Percentiles rank a stretch among this genome's conserved stretches.
Conservation (phyloP, 2,888 invertebrate species). For the Meliscaeva auricollis region DNA sequence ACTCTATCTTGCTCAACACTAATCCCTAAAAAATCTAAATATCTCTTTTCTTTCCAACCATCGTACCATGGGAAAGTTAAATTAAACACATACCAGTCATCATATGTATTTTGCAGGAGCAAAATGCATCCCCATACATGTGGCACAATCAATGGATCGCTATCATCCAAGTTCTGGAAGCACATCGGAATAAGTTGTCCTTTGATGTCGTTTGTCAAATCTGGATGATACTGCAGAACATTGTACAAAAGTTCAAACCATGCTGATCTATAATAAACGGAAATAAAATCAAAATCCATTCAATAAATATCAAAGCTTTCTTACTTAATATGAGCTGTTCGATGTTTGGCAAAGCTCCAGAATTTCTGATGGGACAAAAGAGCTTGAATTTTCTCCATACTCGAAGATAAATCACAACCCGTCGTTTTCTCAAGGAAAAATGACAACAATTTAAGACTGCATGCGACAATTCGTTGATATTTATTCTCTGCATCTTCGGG, state of each 20-base stretch:
- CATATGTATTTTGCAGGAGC: constrained; percentile 86
- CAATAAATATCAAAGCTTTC: not conserved
- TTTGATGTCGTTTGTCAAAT: constrained; percentile 85
- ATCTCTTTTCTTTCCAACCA: no score
- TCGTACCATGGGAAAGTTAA: no score
- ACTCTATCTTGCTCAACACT: no score
- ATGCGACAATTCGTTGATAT: constrained; percentile 87
- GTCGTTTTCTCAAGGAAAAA: constrained; percentile 87
- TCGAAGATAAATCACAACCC: constrained; percentile 82
- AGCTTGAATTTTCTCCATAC: constrained; percentile 83
- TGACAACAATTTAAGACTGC: constrained; percentile 88
- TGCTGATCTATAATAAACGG: constrained; percentile 84
- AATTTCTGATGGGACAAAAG: constrained; percentile 87
- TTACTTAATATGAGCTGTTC: constrained; percentile 84
- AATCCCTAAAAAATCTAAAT: no score
- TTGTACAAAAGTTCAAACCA: constrained; percentile 89
- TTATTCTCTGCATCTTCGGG: constrained; percentile 89
- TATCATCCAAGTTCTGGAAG: constrained; percentile 88
- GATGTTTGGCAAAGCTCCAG: constrained; percentile 89
- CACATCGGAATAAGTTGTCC: constrained; percentile 86
- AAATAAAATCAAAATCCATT: not conserved
- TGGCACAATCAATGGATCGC: constrained; percentile 88
- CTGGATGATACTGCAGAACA: constrained; percentile 86
- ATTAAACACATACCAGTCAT: constrained; percentile 82
- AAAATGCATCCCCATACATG: constrained; percentile 91